Evolutionary conservation across 2,888 invertebrate genomes (phyloP), one percentile per base, ranked within the genome.

Genomic region (Drosophila paranaensis): DNA sequence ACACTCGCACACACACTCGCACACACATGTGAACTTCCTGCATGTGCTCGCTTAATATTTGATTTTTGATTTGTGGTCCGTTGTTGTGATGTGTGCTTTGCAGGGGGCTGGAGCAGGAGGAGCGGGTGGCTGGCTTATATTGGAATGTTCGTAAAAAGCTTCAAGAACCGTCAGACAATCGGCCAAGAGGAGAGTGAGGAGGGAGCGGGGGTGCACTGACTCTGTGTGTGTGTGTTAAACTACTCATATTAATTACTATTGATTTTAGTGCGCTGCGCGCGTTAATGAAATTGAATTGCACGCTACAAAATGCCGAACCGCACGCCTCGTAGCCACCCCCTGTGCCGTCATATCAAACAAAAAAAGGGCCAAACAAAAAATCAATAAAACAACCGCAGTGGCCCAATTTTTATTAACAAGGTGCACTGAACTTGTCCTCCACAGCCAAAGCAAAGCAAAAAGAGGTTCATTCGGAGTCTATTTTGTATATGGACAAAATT

Each of bases 201-300:
- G 20, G 20, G 20, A n/a, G 20, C 20, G 1, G 20, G 20, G 20
- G 20, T 20, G n/a, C 14, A 33, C 9, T 11, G 25, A 9, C 35
- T 57, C 39, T 48, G 30, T 63, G 30, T 25, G 61, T 54, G 54
- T 62, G 61, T 67, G 66, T 60, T 75, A 58, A 83, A 89, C 89
- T 85, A 79, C 84, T 89, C 87, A 81, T 88, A 88, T 89, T 87
- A 87, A 87, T 87, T 87, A 88, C 89, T 87, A 87, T 87, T 85
- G 86, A 87, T 87, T 87, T 87, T 85, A 72, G 86, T 88, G 70
- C 88, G 63, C 78, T 43, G 53, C 58, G 78, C 79, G 82, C 89
- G 86, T 88, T 89, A 87, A 87, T 87, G 86, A 87, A 89, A 89
- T 86, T 86, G 86, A 89, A 88, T 71, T 76, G 81, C 78, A 82